phyloP scores from a whole-genome alignment of 2,797 vertebrate genomes.

The Triplophysa yarkandensis region DNA sequence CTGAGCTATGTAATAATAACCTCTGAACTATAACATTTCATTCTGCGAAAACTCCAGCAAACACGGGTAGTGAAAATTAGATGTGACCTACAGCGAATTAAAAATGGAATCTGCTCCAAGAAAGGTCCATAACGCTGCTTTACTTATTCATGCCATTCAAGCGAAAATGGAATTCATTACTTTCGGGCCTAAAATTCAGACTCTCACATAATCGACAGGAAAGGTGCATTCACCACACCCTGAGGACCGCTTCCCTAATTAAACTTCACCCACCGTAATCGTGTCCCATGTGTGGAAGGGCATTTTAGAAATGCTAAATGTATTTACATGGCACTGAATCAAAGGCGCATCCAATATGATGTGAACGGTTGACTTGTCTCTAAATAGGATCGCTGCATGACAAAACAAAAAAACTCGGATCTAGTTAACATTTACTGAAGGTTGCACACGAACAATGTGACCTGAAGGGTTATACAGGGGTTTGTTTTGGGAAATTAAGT shows the following conservation, averaged over 20 bases:
- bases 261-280: conserved; percentile 27
- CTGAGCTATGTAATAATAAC: not conserved
- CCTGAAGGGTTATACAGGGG: conserved; percentile 4
- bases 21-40: not conserved
- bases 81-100: not conserved
- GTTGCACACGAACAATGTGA: conserved; percentile 41
- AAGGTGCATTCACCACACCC: conserved; percentile 15
- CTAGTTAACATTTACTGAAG: conserved; percentile 52
- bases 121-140: not conserved
- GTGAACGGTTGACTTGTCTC: conserved; percentile 26
- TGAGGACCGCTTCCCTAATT: conserved; percentile 28
- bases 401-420: conserved; percentile 37
- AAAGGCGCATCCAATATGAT: not conserved
- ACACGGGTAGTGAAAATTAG: not conserved
- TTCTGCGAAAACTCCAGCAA: not conserved
- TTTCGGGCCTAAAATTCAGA: not conserved
- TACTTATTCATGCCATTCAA: not conserved
- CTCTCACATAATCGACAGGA: not conserved
- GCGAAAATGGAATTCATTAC: not conserved
- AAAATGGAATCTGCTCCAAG: not conserved
- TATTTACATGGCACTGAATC: conserved; percentile 18
- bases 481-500: conserved; percentile 34
- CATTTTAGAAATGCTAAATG: conserved; percentile 39
- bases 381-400: conserved; percentile 28
- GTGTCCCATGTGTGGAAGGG: conserved; percentile 12